Evolutionary conservation across 1,140 invertebrate genomes (phyloP).

Genomic region (Cydia pomonella): DNA sequence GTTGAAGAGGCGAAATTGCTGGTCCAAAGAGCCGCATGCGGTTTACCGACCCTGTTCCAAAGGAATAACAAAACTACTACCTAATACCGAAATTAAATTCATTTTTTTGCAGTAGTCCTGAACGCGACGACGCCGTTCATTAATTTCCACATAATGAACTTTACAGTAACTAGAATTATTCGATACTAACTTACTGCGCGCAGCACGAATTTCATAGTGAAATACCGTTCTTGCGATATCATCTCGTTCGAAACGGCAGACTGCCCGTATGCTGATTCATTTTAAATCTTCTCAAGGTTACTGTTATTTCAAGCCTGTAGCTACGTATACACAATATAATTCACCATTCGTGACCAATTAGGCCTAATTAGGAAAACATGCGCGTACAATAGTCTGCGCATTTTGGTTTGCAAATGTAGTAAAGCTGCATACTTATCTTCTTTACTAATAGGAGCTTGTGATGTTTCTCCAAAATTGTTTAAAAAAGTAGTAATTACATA

Average conservation of each 20-base stretch:
- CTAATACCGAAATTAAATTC: too few species aligned
- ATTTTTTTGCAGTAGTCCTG: too few species aligned
- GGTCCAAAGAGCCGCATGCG: too few species aligned
- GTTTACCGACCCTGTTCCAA: too few species aligned
- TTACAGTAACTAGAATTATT: too few species aligned
- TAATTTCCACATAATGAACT: too few species aligned
- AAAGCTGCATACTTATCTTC: not conserved
- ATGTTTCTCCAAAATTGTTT: not conserved
- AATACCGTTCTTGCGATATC: too few species aligned
- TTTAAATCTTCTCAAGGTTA: not conserved
- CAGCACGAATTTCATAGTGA: too few species aligned
- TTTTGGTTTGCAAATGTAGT: constrained; percentile 17
- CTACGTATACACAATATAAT: constrained; percentile 13
- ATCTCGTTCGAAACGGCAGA: not conserved
- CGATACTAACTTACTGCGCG: too few species aligned
- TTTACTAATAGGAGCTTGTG: not conserved
- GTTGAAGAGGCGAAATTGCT: too few species aligned
- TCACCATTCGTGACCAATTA: constrained; percentile 28
- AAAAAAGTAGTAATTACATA: not conserved
- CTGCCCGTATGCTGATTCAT: not conserved
- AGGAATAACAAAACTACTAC: too few species aligned
- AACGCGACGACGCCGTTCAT: too few species aligned
- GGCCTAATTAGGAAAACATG: not conserved
- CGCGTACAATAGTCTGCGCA: not conserved
- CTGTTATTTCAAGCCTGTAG: not conserved